Evolutionary conservation across 1,140 invertebrate genomes (phyloP).

Genomic region (Scaptodrosophila lebanonensis): DNA sequence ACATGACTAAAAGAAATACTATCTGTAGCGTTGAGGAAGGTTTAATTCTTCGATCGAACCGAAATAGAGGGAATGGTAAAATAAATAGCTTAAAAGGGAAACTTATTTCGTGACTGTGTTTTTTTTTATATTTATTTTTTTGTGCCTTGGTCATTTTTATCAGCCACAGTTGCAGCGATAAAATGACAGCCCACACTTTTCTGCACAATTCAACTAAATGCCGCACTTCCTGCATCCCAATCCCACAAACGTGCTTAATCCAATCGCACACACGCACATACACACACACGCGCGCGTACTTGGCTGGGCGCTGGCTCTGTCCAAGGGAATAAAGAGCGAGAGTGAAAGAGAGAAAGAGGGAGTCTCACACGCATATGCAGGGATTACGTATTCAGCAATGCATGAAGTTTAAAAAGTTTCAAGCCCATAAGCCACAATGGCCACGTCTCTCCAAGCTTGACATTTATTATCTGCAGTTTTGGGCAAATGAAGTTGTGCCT

Average conservation of each 20-base stretch:
- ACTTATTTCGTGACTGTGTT: too few relatives aligned
- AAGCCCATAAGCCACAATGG: conserved; percentile 68
- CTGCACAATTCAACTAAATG: conserved; percentile 41
- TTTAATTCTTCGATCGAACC: too few relatives aligned
- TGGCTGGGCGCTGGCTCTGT: background rate
- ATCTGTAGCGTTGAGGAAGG: too few relatives aligned
- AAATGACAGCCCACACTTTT: conserved; percentile 30
- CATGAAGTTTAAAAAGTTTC: conserved; percentile 61
- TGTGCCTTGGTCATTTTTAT: too few relatives aligned
- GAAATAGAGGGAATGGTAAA: too few relatives aligned
- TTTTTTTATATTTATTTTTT: background rate
- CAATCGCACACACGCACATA: background rate
- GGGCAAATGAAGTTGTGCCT: conserved; percentile 41
- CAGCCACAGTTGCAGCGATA: conserved; percentile 18
- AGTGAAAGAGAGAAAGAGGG: conserved; percentile 2
- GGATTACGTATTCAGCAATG: conserved; percentile 57
- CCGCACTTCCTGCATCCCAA: conserved; percentile 25
- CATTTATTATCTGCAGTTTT: conserved; percentile 64
- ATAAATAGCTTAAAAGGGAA: too few relatives aligned
- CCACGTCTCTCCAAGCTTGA: conserved; percentile 64
- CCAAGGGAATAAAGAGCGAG: conserved; percentile 1
- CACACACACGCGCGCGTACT: background rate
- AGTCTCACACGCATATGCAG: conserved; percentile 42
- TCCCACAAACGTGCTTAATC: conserved; percentile 26
- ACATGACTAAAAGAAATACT: too few relatives aligned